Conservation (phyloP, 2,113 vertebrate species). For the Tachysurus vachellii region DNA sequence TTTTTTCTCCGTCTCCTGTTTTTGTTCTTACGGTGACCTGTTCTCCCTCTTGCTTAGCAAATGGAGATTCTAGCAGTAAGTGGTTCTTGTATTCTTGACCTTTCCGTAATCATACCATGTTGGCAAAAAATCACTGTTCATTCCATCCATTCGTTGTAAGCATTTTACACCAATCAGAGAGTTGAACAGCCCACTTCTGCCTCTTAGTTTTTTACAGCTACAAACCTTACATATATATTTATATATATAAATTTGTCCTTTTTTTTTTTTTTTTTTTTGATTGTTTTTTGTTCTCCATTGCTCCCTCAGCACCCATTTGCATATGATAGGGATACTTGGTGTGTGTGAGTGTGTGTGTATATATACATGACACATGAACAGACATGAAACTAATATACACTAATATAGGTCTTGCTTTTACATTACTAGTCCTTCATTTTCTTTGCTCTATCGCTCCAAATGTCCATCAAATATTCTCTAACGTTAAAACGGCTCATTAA, state of each 20-base stretch:
- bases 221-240: constrained; percentile 1
- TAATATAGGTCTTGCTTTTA: constrained; percentile 64
- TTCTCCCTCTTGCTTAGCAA: constrained; percentile 99
- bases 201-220: constrained; percentile 32
- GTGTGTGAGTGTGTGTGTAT: constrained; percentile 12
- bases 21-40: constrained; percentile 83
- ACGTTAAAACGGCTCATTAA: not conserved
- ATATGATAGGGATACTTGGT: not conserved
- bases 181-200: constrained; percentile 8
- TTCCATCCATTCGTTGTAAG: constrained; percentile 65
- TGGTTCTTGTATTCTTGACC: constrained; percentile 90
- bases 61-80: constrained; percentile 99
- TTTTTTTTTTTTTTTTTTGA: no score
- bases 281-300: not conserved
- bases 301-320: constrained; percentile 23
- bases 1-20: constrained; percentile 87
- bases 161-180: constrained; percentile 31
- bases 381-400: constrained; percentile 14
- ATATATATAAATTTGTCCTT: no score
- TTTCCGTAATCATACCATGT: constrained; percentile 66
- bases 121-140: constrained; percentile 68
- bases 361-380: not conserved
- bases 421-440: constrained; percentile 39
- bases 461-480: not conserved
- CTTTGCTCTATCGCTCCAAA: constrained; percentile 25